phyloP scores from a whole-genome alignment of 2,113 vertebrate species.

The Heptranchias perlo region DNA sequence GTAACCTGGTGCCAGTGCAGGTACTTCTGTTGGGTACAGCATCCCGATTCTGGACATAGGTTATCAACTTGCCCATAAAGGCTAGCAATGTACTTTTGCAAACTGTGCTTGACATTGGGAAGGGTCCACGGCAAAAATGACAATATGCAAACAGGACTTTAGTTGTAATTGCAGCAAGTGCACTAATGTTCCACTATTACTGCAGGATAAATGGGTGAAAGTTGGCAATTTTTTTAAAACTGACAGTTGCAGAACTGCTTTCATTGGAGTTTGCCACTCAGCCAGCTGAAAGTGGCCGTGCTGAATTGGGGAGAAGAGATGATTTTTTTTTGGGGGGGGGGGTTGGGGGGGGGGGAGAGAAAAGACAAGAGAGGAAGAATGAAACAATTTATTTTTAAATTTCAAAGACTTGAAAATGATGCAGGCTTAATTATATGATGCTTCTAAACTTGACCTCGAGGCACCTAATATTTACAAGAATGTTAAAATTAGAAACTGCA shows the following conservation, averaged over 20 bases:
- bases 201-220: neutral
- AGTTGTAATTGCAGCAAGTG: neutral
- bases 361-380: neutral
- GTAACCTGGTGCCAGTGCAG: neutral
- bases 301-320: neutral
- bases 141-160: neutral
- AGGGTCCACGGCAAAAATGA: neutral
- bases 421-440: neutral
- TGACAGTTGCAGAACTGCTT: neutral
- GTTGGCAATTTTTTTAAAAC: neutral
- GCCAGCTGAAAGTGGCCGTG: neutral
- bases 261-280: neutral
- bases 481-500: neutral
- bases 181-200: neutral
- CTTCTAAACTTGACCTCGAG: neutral
- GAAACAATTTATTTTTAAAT: neutral
- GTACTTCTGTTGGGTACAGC: neutral
- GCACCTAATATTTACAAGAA: neutral
- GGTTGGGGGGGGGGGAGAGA: no score
- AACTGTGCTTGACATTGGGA: neutral
- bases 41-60: neutral
- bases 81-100: neutral
- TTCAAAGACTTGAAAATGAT: neutral
- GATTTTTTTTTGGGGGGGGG: neutral
- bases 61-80: neutral